Evolutionary conservation across 2,888 invertebrate species (phyloP), one percentile per base, ranked within the genome.

Genomic region (Acrocyrtus sp.): DNA sequence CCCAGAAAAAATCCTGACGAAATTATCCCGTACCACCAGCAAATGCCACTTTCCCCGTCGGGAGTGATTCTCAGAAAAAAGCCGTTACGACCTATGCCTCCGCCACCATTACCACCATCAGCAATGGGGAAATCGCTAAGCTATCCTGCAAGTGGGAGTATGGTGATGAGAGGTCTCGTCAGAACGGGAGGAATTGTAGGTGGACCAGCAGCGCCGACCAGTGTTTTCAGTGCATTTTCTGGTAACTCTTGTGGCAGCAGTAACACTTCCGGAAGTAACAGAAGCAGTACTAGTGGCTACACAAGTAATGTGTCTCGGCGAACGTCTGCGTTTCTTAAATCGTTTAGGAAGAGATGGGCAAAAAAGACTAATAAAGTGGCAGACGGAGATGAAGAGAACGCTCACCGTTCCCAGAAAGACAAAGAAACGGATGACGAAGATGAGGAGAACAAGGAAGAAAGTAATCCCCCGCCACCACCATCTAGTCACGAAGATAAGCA

Each of bases 321-420:
- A 45, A 60, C 69, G 6, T 62, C 69, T 27, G 1, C 17, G 12
- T 48, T 69, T 54, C 21, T 69, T 5, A 61, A 62, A 22, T 69
- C 62, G 1, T 69, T 69, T 43, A 61, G 69, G 4, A 69, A 69
- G 17, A 51, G 62, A 1, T 69, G 62, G 47, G 69, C 62, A 17
- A 69, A 69, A 48, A 69, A 62, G 43, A 61, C 45, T 41, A 69
- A 69, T 29, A 61, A 56, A 48, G 62, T 69, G 24, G 69, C 51
- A 41, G 62, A 69, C 27, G 69, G 69, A 12, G 50, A 69, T 43
- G 62, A 69, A 48, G 69, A 69, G 17, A 48, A 56, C 27, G 61
- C 61, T 1, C 12, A 12, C 21, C 60, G 60, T 6, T 60, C 60
- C 21, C 47, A 48, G 17, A 48, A 19, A 1, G 29, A 69, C 26